Percentiles rank a stretch among this genome's conserved stretches.
These are phyloP conservation scores for Synergus gifuensis DNA, from an alignment of 2,888 invertebrate genomes.

Conservation along the genomic window DNA sequence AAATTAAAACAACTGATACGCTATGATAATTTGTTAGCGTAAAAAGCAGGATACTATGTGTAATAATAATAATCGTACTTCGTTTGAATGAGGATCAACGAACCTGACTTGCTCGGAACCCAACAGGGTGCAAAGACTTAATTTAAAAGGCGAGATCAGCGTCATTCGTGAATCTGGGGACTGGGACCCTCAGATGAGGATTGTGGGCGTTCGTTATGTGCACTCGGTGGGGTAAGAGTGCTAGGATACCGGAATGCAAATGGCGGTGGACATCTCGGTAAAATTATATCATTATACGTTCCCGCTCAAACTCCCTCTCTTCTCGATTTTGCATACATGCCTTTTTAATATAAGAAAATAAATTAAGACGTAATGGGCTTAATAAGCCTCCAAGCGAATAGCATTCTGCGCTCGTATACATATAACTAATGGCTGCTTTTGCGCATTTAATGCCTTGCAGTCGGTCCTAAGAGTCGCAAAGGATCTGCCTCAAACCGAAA, in stretches of 20 bases:
- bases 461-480: neutral
- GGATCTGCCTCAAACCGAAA: neutral
- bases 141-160: conserved; percentile 30
- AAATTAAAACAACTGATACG: neutral
- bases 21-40: neutral
- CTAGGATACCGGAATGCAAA: conserved; percentile 59
- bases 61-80: neutral
- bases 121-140: conserved; percentile 4
- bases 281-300: conserved; percentile 69
- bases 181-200: conserved; percentile 43
- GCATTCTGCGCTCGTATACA: conserved; percentile 63
- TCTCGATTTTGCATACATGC: conserved; percentile 2
- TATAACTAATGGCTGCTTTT: conserved; percentile 66
- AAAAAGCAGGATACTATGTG: neutral
- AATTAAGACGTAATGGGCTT: conserved; percentile 70
- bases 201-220: conserved; percentile 59
- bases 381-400: conserved; percentile 66
- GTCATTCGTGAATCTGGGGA: conserved; percentile 41
- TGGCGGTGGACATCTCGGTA: conserved; percentile 59
- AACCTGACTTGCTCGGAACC: neutral
- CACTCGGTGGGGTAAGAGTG: conserved; percentile 49
- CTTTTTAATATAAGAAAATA: conserved; percentile 68
- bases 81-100: conserved; percentile 5
- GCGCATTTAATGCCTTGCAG: conserved; percentile 56
- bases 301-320: conserved; percentile 28